These are phyloP conservation scores for Lithosia quadra DNA, from an alignment of 2,888 invertebrate genomes.

Conservation along the genomic window DNA sequence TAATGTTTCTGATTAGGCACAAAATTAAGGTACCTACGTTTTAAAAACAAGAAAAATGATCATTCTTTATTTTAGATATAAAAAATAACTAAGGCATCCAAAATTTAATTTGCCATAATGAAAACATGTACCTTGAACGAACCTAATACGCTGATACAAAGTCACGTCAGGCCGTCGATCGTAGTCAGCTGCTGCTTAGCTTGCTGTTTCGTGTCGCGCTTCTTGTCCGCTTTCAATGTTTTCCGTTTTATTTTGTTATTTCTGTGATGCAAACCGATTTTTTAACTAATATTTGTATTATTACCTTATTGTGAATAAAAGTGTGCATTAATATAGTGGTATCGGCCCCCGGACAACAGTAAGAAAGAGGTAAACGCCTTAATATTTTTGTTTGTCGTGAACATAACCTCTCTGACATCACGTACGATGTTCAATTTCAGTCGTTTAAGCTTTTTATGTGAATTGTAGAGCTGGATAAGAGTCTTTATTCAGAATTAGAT, in stretches of 20 bases:
- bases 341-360: conserved; percentile 73
- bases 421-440: conserved; percentile 75
- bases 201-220: conserved; percentile 89
- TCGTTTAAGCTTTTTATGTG: conserved; percentile 59
- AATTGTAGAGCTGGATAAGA: conserved; percentile 47
- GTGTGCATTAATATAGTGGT: conserved; percentile 80
- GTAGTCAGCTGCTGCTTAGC: conserved; percentile 91
- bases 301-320: conserved; percentile 76
- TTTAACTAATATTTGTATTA: conserved; percentile 78
- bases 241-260: conserved; percentile 87
- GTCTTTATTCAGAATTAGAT: conserved; percentile 41
- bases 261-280: conserved; percentile 86
- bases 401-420: conserved; percentile 84
- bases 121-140: conserved; percentile 28
- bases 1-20: background rate
- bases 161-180: conserved; percentile 71
- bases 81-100: background rate
- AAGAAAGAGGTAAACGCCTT: conserved; percentile 85
- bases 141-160: conserved; percentile 65
- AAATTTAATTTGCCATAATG: background rate
- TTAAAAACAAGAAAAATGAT: background rate
- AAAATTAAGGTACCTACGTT: background rate
- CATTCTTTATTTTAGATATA: background rate
- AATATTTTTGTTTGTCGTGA: conserved; percentile 85
- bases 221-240: conserved; percentile 88